phyloP scores from a whole-genome alignment of 2,113 vertebrate genomes.

The Marmota monax region DNA sequence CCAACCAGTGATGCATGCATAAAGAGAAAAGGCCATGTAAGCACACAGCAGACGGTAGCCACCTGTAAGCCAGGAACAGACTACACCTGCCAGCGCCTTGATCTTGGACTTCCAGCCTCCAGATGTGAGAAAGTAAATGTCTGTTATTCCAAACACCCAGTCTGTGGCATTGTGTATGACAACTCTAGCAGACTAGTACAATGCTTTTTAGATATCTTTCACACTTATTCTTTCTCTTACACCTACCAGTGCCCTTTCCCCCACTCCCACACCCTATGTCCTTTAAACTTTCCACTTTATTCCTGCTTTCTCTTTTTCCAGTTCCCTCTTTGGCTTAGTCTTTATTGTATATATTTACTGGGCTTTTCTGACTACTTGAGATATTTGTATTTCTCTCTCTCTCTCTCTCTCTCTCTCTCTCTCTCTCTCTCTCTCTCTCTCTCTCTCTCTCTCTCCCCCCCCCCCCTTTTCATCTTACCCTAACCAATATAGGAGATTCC shows the following conservation, averaged over 20 bases:
- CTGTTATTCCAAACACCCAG: neutral
- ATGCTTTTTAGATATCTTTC: neutral
- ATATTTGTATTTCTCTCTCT: neutral
- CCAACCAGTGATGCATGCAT: neutral
- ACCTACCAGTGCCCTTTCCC: neutral
- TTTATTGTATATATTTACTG: neutral
- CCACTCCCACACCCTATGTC: neutral
- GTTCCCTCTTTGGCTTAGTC: neutral
- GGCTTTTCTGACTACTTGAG: neutral
- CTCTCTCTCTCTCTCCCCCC: too few species aligned
- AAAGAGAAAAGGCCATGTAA: neutral
- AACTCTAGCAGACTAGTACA: neutral
- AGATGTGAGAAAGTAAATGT: slow-evolving; percentile 21
- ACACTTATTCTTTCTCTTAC: neutral
- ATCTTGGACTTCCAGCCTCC: neutral
- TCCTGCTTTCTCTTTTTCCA: neutral
- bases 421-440: neutral
- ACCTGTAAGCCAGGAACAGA: neutral
- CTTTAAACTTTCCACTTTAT: neutral
- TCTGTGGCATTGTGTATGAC: neutral
- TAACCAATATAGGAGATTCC: neutral
- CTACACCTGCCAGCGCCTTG: slow-evolving; percentile 27
- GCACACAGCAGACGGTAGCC: neutral
- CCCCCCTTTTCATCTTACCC: neutral
- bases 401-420: neutral